Evolutionary conservation across 1,140 invertebrate species (phyloP), one percentile per base, ranked within the genome.

Genomic region (Zaprionus kolodkinae): DNA sequence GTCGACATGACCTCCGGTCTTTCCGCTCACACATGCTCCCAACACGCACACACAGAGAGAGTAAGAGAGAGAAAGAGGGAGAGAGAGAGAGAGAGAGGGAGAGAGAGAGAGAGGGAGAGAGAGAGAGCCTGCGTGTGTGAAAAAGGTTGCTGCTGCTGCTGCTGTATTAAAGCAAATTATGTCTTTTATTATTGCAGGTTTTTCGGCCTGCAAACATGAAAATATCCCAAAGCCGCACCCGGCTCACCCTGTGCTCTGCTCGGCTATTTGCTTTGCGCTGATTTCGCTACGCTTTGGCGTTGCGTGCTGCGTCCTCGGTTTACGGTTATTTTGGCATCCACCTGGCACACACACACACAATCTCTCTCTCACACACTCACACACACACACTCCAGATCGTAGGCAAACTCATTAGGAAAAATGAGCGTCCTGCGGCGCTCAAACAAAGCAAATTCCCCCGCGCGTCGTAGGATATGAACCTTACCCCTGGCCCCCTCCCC

Each of bases 361-460:
- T n/a, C n/a, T n/a, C n/a, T n/a, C n/a, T n/a, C n/a, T n/a, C 40
- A 43, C 13, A 43, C n/a, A 9, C 13, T 0, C 40, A 45, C n/a
- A 45, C 6, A 43, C 3, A 43, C n/a, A 15, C 6, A 15, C 7
- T 15, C 40, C 40, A 45, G 65, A 60, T 10, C 71, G 80, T 88
- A 80, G 84, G 76, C 85, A 88, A 87, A 87, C 84, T 87, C 84
- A 87, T 87, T 87, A 87, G 84, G 85, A 84, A 88, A 87, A 87
- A 87, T 87, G 84, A 88, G 84, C 84, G 84, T 87, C 84, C 84
- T 87, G 84, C 84, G 84, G 84, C 84, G 84, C 73, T 88, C 84
- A 87, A 87, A 87, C 84, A 87, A 87, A 87, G 85, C 84, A 88
- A 72, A 76, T 63, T 65, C 52, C 78, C 76, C 69, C 25, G 21